Base-by-base conservation (phyloP, 2,888 invertebrate genomes). In the Nezara viridula region DNA sequence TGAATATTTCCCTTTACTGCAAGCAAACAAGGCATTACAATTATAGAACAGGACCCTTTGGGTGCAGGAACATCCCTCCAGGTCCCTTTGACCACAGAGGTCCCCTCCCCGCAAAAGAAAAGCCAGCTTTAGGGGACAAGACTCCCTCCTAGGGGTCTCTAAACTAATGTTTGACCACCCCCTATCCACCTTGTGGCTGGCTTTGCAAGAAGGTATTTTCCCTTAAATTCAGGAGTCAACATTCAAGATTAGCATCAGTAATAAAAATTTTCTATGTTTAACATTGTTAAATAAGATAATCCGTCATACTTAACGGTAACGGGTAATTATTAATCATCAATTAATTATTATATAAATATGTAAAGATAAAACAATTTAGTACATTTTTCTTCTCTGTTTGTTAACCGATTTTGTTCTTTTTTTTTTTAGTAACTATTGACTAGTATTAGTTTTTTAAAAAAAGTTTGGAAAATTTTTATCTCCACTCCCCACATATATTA, bases 111-210 rank as follows among this genome's bases (percentile, higher is more conserved):
- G 60, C 60, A 60, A 60, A 60, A 60, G 60, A 60, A 60, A 60
- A 60, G 60, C 60, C 60, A 14, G 60, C 60, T 60, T 60, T 60
- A 60, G 60, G 60, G 60, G 27, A 60, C 27, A 60, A 60, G 60
- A 60, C 60, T 16, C 27, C 60, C 60, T 60, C 60, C 60, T 14
- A 60, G 60, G 60, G 60, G 2, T 16, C 60, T 60, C 60, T 60
- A 60, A 60, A 27, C 60, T n/a, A 60, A 60, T 60, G 60, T 27
- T 60, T 60, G 60, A 27, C 60, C 27, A 60, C 7, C 60, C 27
- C n/a, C 27, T 16, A 60, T 60, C 60, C 27, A 60, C 60, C 60
- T 60, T 27, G 21, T 27, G 60, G 14, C 60, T 60, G 27, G 16
- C 12, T 3, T 9, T 7, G 60, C 12, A 10, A n/a, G 6, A 2